These are phyloP conservation scores for Acanthurus tractus DNA, from an alignment of 2,797 vertebrate species.

Conservation along the genomic window DNA sequence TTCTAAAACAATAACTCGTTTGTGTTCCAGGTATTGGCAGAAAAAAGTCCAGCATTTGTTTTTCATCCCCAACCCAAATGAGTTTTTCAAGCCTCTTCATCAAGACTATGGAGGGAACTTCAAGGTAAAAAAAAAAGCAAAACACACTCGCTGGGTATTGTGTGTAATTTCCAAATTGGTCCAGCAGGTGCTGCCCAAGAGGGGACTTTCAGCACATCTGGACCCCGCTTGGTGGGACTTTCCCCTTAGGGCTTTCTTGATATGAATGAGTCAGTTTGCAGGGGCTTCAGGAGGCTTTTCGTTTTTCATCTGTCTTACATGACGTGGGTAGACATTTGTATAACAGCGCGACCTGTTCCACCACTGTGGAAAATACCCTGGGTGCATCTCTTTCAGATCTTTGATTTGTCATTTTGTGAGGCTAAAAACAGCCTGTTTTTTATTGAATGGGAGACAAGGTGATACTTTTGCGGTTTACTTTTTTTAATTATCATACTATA, in stretches of 20 bases:
- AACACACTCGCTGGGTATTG: neutral
- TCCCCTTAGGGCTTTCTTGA: slow-evolving; percentile 50
- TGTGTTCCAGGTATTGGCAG: slow-evolving; percentile 59
- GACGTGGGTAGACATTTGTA: slow-evolving; percentile 62
- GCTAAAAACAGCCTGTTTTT: slow-evolving; percentile 66
- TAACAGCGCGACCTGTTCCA: slow-evolving; percentile 45
- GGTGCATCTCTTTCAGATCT: slow-evolving; percentile 34
- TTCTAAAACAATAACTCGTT: neutral
- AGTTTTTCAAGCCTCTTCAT: slow-evolving; percentile 85
- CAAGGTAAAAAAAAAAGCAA: slow-evolving; percentile 75
- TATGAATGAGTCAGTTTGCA: slow-evolving; percentile 73
- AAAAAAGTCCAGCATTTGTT: slow-evolving; percentile 63
- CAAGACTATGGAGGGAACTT: slow-evolving; percentile 80
- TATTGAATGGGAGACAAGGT: slow-evolving; percentile 30
- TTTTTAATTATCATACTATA: neutral
- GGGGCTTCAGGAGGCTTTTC: slow-evolving; percentile 71
- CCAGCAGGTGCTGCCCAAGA: slow-evolving; percentile 66
- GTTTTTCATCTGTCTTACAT: slow-evolving; percentile 35
- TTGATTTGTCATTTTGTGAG: slow-evolving; percentile 55
- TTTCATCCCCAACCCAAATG: slow-evolving; percentile 73
- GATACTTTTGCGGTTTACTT: slow-evolving; percentile 19
- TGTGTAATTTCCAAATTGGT: slow-evolving; percentile 40
- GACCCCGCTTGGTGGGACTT: slow-evolving; percentile 54
- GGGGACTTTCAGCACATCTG: slow-evolving; percentile 61
- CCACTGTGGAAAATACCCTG: slow-evolving; percentile 80